These are phyloP conservation scores for Cotesia chilonis DNA, from an alignment of 1,140 invertebrate genomes.

Conservation along the genomic window DNA sequence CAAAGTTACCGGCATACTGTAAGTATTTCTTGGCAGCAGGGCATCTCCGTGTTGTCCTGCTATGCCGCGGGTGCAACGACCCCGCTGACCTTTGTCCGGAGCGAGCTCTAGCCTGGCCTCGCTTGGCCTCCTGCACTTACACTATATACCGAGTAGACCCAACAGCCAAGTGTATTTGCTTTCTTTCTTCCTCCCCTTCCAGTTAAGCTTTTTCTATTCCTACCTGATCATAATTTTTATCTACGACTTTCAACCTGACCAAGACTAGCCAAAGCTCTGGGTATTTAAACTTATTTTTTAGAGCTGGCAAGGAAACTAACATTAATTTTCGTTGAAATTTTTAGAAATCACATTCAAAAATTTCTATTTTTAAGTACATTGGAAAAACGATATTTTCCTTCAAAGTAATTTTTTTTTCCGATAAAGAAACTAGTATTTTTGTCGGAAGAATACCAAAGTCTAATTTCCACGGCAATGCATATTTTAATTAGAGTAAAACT, in stretches of 20 bases:
- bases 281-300: not conserved
- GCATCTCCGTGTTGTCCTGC: conserved; percentile 61
- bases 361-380: no score
- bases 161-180: conserved; percentile 5
- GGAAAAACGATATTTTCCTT: no score
- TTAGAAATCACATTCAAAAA: no score
- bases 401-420: no score
- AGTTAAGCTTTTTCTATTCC: not conserved
- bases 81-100: conserved; percentile 63
- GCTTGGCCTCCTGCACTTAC: conserved; percentile 34
- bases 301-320: no score
- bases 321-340: no score
- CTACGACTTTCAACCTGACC: conserved; percentile 15
- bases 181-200: conserved; percentile 24
- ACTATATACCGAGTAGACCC: not conserved
- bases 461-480: no score
- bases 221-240: no score
- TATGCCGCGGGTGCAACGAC: conserved; percentile 63
- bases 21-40: conserved; percentile 36
- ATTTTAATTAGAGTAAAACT: no score
- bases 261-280: not conserved
- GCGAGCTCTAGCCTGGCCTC: conserved; percentile 58
- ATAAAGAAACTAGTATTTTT: no score
- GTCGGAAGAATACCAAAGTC: no score
- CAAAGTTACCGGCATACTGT: conserved; percentile 21